Evolutionary conservation across 1,140 invertebrate genomes (phyloP), one percentile per base, ranked within the genome.

Genomic region (Drosophila truncata): DNA sequence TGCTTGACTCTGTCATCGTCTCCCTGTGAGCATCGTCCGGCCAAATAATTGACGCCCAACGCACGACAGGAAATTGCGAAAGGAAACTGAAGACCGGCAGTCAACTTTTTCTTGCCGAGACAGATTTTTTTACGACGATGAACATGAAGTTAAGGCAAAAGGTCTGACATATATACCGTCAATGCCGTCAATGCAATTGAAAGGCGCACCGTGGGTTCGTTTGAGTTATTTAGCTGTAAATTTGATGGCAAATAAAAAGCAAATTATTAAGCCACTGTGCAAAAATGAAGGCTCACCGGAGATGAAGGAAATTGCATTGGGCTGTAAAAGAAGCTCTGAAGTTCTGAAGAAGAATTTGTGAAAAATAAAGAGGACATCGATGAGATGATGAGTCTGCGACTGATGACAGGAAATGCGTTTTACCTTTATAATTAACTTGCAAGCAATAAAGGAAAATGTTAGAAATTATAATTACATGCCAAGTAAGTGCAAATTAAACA

Each of bases 21-120:
- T 29, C 27, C 4, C 0, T 29, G 27, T 29, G 27, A 50, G 27
- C 16, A 47, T 37, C 57, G 58, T 72, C 67, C 58, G 58, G 58
- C 58, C 59, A 50, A 46, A 75, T 75, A 75, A 75, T 75, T 75
- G 72, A 29, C 72, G 58, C 33, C 72, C 50, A 72, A 63, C 57
- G 44, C 29, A 62, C 57, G 69, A 74, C 77, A 74, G 49, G 62
- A 61, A 70, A 70, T 80, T 70, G 59, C 59, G 49, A 55, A 80
- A 80, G 71, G 60, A 71, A 65, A 55, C 25, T 60, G 61, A 46
- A 46, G 55, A 63, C 29, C 61, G 42, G n/a, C 44, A 31, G 33
- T 67, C 46, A 52, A 50, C 41, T 74, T 64, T 67, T 63, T 10
- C 60, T 31, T 49, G 59, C 41, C 59, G 60, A 31, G 60, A 33